phyloP scores from a whole-genome alignment of 2,888 invertebrate species.

The Thereva unica region DNA sequence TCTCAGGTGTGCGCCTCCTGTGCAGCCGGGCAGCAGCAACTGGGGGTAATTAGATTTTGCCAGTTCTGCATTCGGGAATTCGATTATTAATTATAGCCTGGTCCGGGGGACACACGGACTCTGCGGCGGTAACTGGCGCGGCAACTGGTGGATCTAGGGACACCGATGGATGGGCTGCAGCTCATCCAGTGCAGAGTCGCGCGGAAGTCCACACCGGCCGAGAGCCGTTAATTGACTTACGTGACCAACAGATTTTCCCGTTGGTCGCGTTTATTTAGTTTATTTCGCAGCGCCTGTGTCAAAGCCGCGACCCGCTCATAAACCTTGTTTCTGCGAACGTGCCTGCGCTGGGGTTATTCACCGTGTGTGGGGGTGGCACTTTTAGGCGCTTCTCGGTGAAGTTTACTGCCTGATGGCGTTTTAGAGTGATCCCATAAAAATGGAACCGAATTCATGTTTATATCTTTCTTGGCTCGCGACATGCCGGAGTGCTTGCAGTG shows the following conservation, averaged over 20 bases:
- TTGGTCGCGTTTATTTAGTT: conserved; percentile 2
- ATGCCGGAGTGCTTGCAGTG: no score
- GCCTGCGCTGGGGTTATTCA: no score
- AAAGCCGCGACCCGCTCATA: no score
- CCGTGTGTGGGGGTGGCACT: no score
- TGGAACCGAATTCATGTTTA: no score
- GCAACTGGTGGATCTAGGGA: conserved; percentile 2
- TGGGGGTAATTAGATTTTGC: conserved; percentile 31
- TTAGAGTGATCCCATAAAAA: no score
- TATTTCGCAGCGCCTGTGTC: no score
- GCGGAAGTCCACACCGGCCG: neutral
- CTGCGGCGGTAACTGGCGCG: neutral
- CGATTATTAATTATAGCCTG: conserved; percentile 14
- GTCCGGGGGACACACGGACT: conserved; percentile 2
- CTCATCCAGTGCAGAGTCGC: conserved; percentile 15
- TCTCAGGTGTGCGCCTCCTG: neutral
- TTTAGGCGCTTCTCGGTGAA: no score
- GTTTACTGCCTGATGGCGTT: no score
- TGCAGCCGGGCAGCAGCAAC: neutral
- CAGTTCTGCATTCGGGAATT: conserved; percentile 28
- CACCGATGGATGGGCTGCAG: neutral
- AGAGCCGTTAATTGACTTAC: conserved; percentile 33
- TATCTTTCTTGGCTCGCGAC: no score
- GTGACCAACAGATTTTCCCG: conserved; percentile 35
- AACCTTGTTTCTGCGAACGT: no score